Evolutionary conservation across 92 coral and sea anemone species (phyloP), one percentile per base, ranked within the genome.

Genomic region (Paramuricea clavata): DNA sequence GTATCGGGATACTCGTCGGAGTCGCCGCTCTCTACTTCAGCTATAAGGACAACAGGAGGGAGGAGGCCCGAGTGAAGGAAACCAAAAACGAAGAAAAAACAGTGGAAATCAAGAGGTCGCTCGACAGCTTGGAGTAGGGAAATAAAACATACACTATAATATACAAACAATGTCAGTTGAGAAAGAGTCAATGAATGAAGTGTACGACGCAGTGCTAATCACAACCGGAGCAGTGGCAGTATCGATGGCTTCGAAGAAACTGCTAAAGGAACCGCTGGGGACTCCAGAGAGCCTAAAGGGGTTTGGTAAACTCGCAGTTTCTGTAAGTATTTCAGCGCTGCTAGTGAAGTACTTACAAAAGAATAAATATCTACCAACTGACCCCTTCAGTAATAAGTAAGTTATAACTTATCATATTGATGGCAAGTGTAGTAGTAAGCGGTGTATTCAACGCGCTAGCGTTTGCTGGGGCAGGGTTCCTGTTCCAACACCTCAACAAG

Each of bases 381-480:
- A 81, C 36, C 86, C 86, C n/a, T n/a, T n/a, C n/a, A n/a, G n/a
- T n/a, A n/a, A n/a, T n/a, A n/a, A 8, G 62, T 81, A 34, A 81
- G 64, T 36, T 42, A 34, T 33, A 52, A 32, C 41, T 52, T 43
- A 79, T 79, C 43, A 43, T 67, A 79, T 54, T 44, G 22, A 61
- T 81, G 35, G 74, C 76, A 26, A 71, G 57, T 34, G 35, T 59
- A 17, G 54, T 42, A 19, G n/a, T 81, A 4, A 60, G 36, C 36
- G 64, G 57, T 4, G 12, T 44, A 15, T 62, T 81, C 59, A 76
- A 76, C 42, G 86, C 86, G 0, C 13, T 74, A 0, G 8, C 59
- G 7, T 74, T 74, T 44, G 52, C 81, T 17, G 81, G 81, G 16
- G 60, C 81, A 12, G 81, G 81, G 1, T 39, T 12, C 47, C 32